Evolutionary conservation across 37 sponge, comb jelly and placozoan genomes (phyloP), one percentile per base, ranked within the genome.

Genomic region (Oscarella lobularis): DNA sequence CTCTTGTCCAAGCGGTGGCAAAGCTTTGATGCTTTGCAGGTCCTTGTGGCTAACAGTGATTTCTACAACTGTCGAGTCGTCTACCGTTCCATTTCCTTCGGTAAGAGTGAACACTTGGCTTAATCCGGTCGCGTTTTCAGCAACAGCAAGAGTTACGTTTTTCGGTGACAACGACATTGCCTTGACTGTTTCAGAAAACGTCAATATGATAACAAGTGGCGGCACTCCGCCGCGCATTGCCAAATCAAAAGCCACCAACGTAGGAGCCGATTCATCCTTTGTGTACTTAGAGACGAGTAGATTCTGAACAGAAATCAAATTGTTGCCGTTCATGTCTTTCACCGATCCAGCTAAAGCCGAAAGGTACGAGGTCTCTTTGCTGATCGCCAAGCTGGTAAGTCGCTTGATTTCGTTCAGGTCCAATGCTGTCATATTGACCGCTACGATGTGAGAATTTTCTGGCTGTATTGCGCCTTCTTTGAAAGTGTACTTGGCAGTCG

Each of bases 401-500:
- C 83, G 77, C 60, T 94, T 94, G 83, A 94, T 82, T 2, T 76
- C 68, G 66, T 94, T 94, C 40, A 94, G 81, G 48, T 94, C 95
- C n/a, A 31, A 34, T 66, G 72, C 85, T 33, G 86, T 83, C 1
- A 94, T 31, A 0, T 38, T 37, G 35, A 94, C 65, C 1, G 80
- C 73, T 6, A 94, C 66, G 5, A 70, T 76, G 38, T 90, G 95
- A 0, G 86, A 87, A 82, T 89, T 79, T 20, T 78, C 71, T 60
- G 76, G 74, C 65, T 31, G 5, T 5, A 85, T 82, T 37, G 65
- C 68, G 9, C 92, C 88, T 66, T 74, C 70, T 1, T 85, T 80
- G 6, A 91, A 79, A 33, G 79, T 87, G 79, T 80, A 82, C 1
- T 82, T 39, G 0, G 87, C 73, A n/a, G 79, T 79, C 40, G 81